A percentile compares a stretch with the other conserved stretches of the same genome.
Conservation (phyloP, 2,888 invertebrate genomes). For the Eudasyphora cyanicolor region DNA sequence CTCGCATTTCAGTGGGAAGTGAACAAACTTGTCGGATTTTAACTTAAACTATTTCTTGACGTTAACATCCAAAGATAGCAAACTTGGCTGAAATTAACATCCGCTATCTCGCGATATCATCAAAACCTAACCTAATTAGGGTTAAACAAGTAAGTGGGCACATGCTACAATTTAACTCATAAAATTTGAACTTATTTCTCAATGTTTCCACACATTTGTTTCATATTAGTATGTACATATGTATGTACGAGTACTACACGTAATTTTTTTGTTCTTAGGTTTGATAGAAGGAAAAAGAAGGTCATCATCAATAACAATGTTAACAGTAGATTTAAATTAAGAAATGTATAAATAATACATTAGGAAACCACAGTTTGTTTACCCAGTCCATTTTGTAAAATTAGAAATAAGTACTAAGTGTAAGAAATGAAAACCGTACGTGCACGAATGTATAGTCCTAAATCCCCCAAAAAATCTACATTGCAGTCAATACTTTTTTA, state of each 20-base stretch:
- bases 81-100: too few relatives aligned
- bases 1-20: too few relatives aligned
- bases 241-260: not conserved
- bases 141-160: too few relatives aligned
- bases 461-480: not conserved
- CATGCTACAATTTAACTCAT: too few relatives aligned
- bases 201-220: too few relatives aligned
- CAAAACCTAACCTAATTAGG: too few relatives aligned
- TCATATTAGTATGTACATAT: too few relatives aligned
- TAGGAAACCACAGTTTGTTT: constrained; percentile 32
- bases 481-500: constrained; percentile 32
- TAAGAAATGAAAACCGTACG: constrained; percentile 1
- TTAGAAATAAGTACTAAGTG: constrained; percentile 34
- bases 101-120: too few relatives aligned
- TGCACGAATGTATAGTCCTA: not conserved
- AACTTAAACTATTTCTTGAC: too few relatives aligned
- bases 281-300: not conserved
- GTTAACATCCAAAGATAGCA: too few relatives aligned
- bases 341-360: constrained; percentile 32
- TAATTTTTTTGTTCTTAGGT: not conserved
- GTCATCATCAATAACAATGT: constrained; percentile 1
- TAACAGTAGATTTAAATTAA: constrained; percentile 23
- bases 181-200: too few relatives aligned
- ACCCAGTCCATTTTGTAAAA: constrained; percentile 46
- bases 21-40: too few relatives aligned